Base-by-base conservation (phyloP, 2,113 vertebrate species). In the Phylloscopus trochilus region DNA sequence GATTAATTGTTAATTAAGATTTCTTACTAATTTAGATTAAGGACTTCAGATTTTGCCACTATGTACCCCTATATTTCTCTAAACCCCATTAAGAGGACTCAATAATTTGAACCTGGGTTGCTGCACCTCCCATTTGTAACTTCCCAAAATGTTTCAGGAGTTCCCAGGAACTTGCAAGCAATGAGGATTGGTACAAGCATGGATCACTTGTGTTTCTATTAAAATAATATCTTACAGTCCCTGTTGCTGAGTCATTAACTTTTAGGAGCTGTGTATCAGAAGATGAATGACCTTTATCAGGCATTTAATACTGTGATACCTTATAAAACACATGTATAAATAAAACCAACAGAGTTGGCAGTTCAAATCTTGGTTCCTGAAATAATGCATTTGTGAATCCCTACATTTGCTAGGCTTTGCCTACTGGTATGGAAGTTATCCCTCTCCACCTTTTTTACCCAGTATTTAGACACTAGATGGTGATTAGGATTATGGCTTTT, bases 121-220 rank as follows among this genome's bases (percentile, higher is more conserved):
- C 3, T 31, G 3, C 11, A 22, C 5, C 13, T 46, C 35, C 10
- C 6, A 0, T 43, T 46, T 79, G 27, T n/a, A 47, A 7, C 30
- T 92, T 87, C 37, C 19, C 20, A 46, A 15, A 33, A 31, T 51
- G 10, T 68, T 91, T 79, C 31, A 72, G 28, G 10, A 30, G 7
- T 46, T 83, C 62, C 35, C 14, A 59, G 13, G 58, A 83, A 11
- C 35, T 44, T 68, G 14, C 10, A 79, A 55, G 35, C 6, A 26
- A 51, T 64, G 58, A 59, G 31, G 33, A 18, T 4, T 43, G 33
- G 7, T 46, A n/a, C 30, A 63, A 72, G 3, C 17, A 53, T 7
- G 28, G 15, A 67, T 67, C 22, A 49, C 43, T 37, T 17, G 33
- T 28, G 15, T 49, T 88, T 44, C 55, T 68, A 47, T 11, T 47